Conservation (phyloP, 1,140 invertebrate species). For the Drosophila neocordata region DNA sequence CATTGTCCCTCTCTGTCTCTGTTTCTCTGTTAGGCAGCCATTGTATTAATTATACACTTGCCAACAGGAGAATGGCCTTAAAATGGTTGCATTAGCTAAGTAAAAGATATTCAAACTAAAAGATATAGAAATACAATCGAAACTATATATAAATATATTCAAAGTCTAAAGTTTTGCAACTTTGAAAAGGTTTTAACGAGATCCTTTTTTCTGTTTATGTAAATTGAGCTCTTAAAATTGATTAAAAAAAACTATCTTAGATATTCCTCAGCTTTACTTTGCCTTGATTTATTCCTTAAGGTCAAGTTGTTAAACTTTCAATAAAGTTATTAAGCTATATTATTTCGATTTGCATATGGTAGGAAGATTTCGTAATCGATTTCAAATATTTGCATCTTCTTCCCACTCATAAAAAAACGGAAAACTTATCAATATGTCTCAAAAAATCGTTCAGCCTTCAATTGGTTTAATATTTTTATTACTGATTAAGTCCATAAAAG, state of each 20-base stretch:
- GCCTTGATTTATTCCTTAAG: background rate
- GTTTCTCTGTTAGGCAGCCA: constrained; percentile 58
- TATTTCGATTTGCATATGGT: background rate
- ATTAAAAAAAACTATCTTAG: too few relatives aligned
- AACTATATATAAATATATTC: background rate
- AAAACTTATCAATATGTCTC: background rate
- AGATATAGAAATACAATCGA: background rate
- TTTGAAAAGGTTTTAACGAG: too few relatives aligned
- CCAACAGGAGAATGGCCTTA: background rate
- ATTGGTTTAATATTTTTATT: constrained; percentile 7
- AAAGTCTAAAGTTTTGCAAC: too few relatives aligned
- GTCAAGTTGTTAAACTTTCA: background rate
- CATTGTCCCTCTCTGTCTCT: constrained; percentile 28
- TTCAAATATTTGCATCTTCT: background rate
- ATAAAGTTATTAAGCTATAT: background rate
- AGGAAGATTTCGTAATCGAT: background rate
- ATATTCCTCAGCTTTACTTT: too few relatives aligned
- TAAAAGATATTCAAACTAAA: background rate
- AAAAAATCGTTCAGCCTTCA: background rate
- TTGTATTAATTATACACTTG: constrained; percentile 60
- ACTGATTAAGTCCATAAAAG: background rate
- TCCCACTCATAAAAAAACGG: background rate
- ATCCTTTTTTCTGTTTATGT: too few relatives aligned
- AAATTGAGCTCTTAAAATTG: too few relatives aligned
- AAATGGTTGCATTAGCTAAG: constrained; percentile 21